Evolutionary conservation across 1,140 invertebrate genomes (phyloP), one percentile per base, ranked within the genome.

Genomic region (Sinella curviseta): DNA sequence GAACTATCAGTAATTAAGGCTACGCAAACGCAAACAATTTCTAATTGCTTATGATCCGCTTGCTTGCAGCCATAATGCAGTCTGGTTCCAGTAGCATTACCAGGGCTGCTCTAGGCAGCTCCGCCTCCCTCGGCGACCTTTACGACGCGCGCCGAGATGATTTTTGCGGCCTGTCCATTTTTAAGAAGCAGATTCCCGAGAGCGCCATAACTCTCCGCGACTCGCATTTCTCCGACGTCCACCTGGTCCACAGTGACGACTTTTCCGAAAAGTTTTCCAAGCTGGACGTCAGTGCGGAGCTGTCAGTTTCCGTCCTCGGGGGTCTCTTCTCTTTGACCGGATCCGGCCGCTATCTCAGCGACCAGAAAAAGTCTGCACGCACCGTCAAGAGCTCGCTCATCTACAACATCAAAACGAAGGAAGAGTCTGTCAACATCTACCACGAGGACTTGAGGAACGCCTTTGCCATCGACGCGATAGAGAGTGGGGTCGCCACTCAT

Each of bases 401-500:
- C 1, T 77, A 77, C 76, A 77, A n/a, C n/a, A n/a, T n/a, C n/a
- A n/a, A n/a, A n/a, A n/a, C n/a, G n/a, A n/a, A n/a, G n/a, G n/a
- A n/a, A 74, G 76, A 80, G 36, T 26, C 8, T 0, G 31, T 80
- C 0, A 80, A 80, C 55, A 60, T 80, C 57, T 75, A 30, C 54
- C 36, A 80, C 54, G 79, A 78, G 35, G 31, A 80, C 0, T 39
- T 80, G 8, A 57, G 34, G n/a, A 67, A 80, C 4, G 0, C 36
- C 1, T 74, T 80, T 34, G 26, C 48, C 14, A 28, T 78, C n/a
- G n/a, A n/a, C n/a, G n/a, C n/a, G n/a, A n/a, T n/a, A n/a, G n/a
- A n/a, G n/a, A n/a, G n/a, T n/a, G 76, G 35, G 4, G n/a, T 65
- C 0, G 79, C 76, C 20, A 80, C 79, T 12, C 79, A 80, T 48